phyloP scores from a whole-genome alignment of 2,888 invertebrate species.

The Drosophila testacea region DNA sequence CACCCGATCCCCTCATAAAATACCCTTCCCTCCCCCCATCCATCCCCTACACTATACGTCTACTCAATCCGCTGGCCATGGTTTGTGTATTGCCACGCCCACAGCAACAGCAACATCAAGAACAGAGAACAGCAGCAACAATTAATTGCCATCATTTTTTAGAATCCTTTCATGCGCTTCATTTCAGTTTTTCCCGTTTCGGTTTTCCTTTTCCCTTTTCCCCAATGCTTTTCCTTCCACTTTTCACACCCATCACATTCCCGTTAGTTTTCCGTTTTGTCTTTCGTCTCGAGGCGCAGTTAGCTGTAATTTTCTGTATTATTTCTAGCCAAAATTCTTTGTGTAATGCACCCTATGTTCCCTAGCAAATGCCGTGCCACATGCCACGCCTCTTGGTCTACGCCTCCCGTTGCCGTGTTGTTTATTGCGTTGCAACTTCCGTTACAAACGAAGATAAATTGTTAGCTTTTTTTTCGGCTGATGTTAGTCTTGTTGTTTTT shows the following conservation, averaged over 20 bases:
- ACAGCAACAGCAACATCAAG: conserved; percentile 42
- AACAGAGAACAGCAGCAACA: conserved; percentile 51
- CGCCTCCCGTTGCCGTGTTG: conserved; percentile 61
- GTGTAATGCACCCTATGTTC: conserved; percentile 60
- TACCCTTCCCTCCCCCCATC: background rate
- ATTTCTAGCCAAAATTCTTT: conserved; percentile 53
- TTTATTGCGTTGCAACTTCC: conserved; percentile 79
- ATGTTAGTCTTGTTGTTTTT: conserved; percentile 20
- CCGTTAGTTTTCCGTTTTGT: background rate
- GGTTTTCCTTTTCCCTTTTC: background rate
- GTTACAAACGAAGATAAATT: conserved; percentile 78
- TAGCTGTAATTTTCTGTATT: conserved; percentile 53
- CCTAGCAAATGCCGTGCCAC: conserved; percentile 39
- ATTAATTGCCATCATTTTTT: conserved; percentile 73
- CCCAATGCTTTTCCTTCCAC: background rate
- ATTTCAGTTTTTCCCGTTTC: conserved; percentile 52
- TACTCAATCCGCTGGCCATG: background rate
- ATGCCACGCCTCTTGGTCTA: conserved; percentile 36
- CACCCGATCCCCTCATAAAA: conserved; percentile 7
- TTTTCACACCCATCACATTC: background rate
- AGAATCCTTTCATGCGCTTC: conserved; percentile 69
- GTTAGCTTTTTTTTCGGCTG: conserved; percentile 53
- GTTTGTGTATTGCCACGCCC: conserved; percentile 37
- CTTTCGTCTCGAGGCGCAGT: conserved; percentile 38
- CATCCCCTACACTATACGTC: background rate